A percentile compares a stretch with the other conserved stretches of the same genome.
phyloP scores from a whole-genome alignment of 2,797 vertebrate species.

The Sebastes kiyomatsui region DNA sequence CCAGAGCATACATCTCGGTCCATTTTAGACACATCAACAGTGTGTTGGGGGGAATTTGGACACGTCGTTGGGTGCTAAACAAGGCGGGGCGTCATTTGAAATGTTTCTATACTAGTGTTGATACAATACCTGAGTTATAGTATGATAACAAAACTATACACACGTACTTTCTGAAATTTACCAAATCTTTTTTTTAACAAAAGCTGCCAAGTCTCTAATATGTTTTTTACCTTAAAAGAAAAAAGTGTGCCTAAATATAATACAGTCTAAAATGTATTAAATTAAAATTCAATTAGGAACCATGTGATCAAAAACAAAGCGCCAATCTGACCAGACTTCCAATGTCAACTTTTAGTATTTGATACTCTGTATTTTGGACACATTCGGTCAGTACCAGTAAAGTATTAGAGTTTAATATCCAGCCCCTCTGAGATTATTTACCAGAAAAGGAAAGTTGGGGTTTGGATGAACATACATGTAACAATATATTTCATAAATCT shows the following conservation, averaged over 20 bases:
- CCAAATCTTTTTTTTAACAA: not conserved
- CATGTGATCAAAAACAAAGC: not conserved
- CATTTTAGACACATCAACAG: no score
- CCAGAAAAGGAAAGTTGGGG: not conserved
- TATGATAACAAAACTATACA: not conserved
- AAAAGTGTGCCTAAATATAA: not conserved
- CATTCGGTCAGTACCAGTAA: not conserved
- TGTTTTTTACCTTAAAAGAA: not conserved
- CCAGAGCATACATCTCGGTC: no score
- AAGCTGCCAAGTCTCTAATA: no score
- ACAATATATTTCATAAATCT: not conserved
- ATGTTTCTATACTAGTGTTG: no score
- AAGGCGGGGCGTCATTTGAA: no score
- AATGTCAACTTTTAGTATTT: not conserved
- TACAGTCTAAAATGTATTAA: not conserved
- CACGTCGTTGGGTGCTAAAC: no score
- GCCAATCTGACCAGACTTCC: not conserved
- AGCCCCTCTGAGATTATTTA: not conserved
- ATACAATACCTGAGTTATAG: not conserved
- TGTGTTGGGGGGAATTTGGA: no score
- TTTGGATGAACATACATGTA: not conserved
- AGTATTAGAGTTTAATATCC: not conserved
- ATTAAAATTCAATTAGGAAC: not conserved
- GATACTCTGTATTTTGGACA: not conserved
- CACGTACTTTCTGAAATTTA: not conserved